These are phyloP conservation scores for Cynopterus sphinx DNA, from an alignment of 2,797 vertebrate species.

Conservation along the genomic window DNA sequence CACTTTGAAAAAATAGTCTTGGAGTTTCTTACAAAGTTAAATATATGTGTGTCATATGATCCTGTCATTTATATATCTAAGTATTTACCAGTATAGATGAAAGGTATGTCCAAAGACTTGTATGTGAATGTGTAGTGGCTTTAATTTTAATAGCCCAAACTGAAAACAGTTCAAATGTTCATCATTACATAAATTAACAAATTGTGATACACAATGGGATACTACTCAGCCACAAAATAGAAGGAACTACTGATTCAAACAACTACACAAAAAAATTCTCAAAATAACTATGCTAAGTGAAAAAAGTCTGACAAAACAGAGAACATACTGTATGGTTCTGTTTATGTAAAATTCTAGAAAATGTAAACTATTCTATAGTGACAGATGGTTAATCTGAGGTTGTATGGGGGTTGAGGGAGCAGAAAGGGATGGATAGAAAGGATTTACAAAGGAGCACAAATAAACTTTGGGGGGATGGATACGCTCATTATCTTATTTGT, in stretches of 20 bases:
- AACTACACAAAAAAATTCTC: not conserved
- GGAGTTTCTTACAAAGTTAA: not conserved
- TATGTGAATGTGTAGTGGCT: not conserved
- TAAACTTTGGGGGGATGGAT: not conserved
- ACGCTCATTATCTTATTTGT: not conserved
- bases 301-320: not conserved
- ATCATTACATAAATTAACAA: not conserved
- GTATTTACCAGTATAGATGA: not conserved
- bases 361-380: not conserved
- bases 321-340: not conserved
- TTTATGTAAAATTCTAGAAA: not conserved
- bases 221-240: not conserved
- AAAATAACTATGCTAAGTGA: not conserved
- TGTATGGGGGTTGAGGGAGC: not conserved
- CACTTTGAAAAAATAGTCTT: not conserved
- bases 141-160: not conserved
- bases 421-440: not conserved
- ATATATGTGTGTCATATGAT: not conserved
- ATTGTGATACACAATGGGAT: fast-evolving
- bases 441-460: not conserved
- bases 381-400: not conserved
- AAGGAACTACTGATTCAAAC: not conserved
- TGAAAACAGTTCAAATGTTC: not conserved
- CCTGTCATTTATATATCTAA: not conserved
- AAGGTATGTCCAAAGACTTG: not conserved